Conservation (phyloP, 2,888 invertebrate species). For the Prosopocoilus inquinatus region DNA sequence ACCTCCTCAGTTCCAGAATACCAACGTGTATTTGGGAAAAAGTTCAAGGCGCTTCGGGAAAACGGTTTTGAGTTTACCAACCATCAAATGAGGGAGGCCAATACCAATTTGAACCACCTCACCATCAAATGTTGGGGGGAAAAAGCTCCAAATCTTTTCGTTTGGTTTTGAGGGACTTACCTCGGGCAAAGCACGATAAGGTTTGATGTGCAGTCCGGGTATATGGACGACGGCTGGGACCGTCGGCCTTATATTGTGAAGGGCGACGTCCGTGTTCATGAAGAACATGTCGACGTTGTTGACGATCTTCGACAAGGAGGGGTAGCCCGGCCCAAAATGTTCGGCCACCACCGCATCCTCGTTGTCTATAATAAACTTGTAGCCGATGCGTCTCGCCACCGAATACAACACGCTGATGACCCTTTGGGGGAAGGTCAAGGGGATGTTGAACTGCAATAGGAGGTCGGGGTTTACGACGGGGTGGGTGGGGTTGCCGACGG, state of each 20-base stretch:
- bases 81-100: too few relatives aligned
- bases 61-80: too few relatives aligned
- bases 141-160: too few relatives aligned
- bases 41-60: too few relatives aligned
- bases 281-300: slow-evolving; percentile 41
- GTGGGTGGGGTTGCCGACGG: slow-evolving; percentile 41
- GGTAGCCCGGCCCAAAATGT: slow-evolving; percentile 42
- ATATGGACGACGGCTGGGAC: slow-evolving; percentile 40
- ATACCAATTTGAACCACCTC: too few relatives aligned
- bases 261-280: slow-evolving; percentile 39
- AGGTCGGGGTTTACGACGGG: slow-evolving; percentile 42
- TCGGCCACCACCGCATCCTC: slow-evolving; percentile 36
- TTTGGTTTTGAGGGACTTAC: slow-evolving; percentile 29
- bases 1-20: too few relatives aligned
- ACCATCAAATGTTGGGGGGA: too few relatives aligned
- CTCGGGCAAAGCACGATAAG: slow-evolving; percentile 34
- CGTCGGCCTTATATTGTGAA: slow-evolving; percentile 38
- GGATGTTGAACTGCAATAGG: slow-evolving; percentile 38
- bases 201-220: slow-evolving; percentile 36
- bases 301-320: slow-evolving; percentile 40
- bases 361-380: slow-evolving; percentile 32
- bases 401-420: slow-evolving; percentile 34
- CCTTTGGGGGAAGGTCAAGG: slow-evolving; percentile 48
- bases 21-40: too few relatives aligned
- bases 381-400: slow-evolving; percentile 32